Evolutionary conservation across 53 echinoderm and acorn worm species (phyloP).

Genomic region (Crossaster papposus): DNA sequence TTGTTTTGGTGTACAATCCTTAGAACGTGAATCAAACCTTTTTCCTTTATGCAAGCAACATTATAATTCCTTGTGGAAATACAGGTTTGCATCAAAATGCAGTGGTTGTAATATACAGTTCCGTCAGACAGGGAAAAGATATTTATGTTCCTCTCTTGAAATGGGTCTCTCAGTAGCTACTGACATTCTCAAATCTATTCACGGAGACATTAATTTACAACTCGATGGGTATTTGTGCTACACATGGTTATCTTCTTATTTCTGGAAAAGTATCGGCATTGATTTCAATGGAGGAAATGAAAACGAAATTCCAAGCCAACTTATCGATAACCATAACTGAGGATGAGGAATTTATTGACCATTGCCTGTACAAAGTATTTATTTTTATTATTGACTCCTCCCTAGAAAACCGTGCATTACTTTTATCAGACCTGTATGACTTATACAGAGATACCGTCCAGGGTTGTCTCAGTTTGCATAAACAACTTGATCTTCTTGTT

Average conservation of each 20-base stretch:
- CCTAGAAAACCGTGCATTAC: not conserved
- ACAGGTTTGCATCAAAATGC: conserved; percentile 19
- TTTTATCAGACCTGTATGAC: not conserved
- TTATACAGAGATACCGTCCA: not conserved
- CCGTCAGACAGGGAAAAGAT: not conserved
- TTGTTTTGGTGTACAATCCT: conserved; percentile 35
- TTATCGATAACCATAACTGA: not conserved
- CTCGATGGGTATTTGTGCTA: not conserved
- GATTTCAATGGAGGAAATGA: not conserved
- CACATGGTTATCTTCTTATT: not conserved
- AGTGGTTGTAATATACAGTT: not conserved
- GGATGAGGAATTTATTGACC: not conserved
- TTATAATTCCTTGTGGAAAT: conserved; percentile 25
- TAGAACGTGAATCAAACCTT: not conserved
- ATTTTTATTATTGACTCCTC: not conserved
- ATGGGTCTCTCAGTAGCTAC: not conserved
- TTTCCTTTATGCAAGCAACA: conserved; percentile 14
- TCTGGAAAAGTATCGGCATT: not conserved
- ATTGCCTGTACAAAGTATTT: conserved; percentile 22
- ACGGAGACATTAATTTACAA: too few species aligned
- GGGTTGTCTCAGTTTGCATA: not conserved
- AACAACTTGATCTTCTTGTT: not conserved
- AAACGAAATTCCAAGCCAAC: not conserved
- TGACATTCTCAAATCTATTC: not conserved
- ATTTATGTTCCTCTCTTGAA: not conserved